A percentile compares a stretch with the other conserved stretches of the same genome.
phyloP scores from a whole-genome alignment of 2,888 invertebrate species.

The Pharmacophagus antenor region DNA sequence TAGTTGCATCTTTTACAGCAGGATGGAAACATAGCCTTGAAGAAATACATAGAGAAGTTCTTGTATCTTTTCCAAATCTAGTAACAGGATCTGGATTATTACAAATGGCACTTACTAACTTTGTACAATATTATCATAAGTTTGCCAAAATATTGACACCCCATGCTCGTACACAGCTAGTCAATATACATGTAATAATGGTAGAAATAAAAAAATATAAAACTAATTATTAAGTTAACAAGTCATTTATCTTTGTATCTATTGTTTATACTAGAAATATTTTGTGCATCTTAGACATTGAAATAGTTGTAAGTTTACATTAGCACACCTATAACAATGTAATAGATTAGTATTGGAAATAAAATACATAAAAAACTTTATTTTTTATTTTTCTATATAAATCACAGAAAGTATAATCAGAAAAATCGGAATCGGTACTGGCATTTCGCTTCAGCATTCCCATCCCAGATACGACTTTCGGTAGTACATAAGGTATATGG shows the following conservation, averaged over 20 bases:
- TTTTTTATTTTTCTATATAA: constrained; percentile 34
- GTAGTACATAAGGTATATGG: not conserved
- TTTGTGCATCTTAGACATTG: too few species aligned
- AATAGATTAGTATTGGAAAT: not conserved
- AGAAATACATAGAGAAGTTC: constrained; percentile 95
- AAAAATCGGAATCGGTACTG: not conserved
- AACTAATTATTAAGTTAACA: constrained; percentile 88
- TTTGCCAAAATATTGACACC: constrained; percentile 96
- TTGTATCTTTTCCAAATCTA: constrained; percentile 97
- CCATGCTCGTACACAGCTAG: constrained; percentile 91
- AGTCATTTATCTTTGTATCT: not conserved
- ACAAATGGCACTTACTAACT: constrained; percentile 95
- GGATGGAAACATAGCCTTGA: constrained; percentile 98
- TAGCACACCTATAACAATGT: too few species aligned
- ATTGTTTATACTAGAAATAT: too few species aligned
- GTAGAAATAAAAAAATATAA: constrained; percentile 99
- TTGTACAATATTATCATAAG: constrained; percentile 98
- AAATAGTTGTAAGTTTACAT: too few species aligned
- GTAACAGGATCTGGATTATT: constrained; percentile 96
- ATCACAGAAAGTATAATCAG: constrained; percentile 40
- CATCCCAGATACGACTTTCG: not conserved
- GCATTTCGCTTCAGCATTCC: not conserved
- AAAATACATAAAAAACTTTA: constrained; percentile 10
- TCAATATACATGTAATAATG: constrained; percentile 99
- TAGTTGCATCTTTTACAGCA: constrained; percentile 93